phyloP scores from a whole-genome alignment of 2,797 vertebrate species.

The Jordanella pulchra region DNA sequence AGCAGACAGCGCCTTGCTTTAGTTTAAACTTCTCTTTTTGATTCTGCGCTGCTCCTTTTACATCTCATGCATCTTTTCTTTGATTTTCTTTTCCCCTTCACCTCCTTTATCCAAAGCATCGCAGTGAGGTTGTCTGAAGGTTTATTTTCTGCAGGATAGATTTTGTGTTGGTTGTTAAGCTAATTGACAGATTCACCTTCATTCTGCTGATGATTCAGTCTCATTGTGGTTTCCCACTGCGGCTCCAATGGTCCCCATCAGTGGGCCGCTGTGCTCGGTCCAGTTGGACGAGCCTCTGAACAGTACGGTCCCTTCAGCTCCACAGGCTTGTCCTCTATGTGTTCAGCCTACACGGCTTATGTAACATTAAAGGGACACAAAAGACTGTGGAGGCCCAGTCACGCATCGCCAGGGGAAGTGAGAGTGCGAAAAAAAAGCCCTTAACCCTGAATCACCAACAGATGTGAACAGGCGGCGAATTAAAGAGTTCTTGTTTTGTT shows the following conservation, averaged over 20 bases:
- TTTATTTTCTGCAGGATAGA: slow-evolving; percentile 13
- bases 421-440: slow-evolving; percentile 57
- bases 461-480: slow-evolving; percentile 28
- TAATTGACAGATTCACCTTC: not conserved
- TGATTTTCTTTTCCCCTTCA: slow-evolving; percentile 14
- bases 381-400: slow-evolving; percentile 62
- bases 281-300: slow-evolving; percentile 60
- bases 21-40: slow-evolving; percentile 36
- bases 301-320: slow-evolving; percentile 63
- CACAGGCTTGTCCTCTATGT: slow-evolving; percentile 60
- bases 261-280: slow-evolving; percentile 50
- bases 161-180: slow-evolving; percentile 17
- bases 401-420: slow-evolving; percentile 56
- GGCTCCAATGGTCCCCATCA: slow-evolving; percentile 46
- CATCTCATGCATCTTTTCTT: slow-evolving; percentile 13
- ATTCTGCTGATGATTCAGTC: slow-evolving; percentile 37
- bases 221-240: slow-evolving; percentile 46
- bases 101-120: not conserved
- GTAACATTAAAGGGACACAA: slow-evolving; percentile 64
- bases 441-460: slow-evolving; percentile 55
- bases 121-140: not conserved
- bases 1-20: not conserved
- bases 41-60: not conserved
- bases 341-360: slow-evolving; percentile 62
- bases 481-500: not conserved